These are phyloP conservation scores for Micropterix aruncella DNA, from an alignment of 2,888 invertebrate species.

Conservation along the genomic window DNA sequence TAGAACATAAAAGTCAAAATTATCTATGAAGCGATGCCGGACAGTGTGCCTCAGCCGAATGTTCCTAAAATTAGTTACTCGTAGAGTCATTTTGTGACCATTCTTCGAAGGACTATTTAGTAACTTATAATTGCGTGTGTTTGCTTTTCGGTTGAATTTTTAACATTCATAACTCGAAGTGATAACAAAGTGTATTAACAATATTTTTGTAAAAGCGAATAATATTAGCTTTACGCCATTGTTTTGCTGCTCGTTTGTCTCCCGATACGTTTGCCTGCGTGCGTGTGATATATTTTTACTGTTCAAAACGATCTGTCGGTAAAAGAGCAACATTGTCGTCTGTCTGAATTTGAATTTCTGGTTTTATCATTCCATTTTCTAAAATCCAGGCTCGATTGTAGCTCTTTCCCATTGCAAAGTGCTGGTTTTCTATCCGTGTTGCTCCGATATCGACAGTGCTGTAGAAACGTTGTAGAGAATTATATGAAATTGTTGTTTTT, in stretches of 20 bases:
- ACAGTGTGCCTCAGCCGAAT: no score
- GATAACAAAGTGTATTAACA: constrained; percentile 2
- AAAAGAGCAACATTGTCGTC: not conserved
- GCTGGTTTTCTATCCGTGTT: no score
- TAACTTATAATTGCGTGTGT: constrained; percentile 4
- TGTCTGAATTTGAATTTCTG: not conserved
- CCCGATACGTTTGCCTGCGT: constrained; percentile 11
- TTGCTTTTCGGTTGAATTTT: constrained; percentile 5
- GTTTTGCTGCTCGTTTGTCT: constrained; percentile 12
- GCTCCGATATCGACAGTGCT: no score
- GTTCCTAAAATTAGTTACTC: no score
- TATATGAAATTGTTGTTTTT: not conserved
- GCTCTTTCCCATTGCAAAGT: no score
- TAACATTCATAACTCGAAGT: not conserved
- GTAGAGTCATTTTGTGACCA: no score
- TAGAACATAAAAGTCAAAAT: no score
- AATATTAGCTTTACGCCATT: constrained; percentile 3
- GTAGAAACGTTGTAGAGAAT: constrained; percentile 5
- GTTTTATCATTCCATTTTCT: no score
- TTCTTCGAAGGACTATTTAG: no score
- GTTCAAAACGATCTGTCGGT: not conserved
- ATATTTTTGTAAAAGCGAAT: constrained; percentile 2
- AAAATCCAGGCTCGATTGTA: no score
- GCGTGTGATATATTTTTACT: constrained; percentile 12
- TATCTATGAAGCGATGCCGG: no score